Base-by-base conservation (phyloP, 2,797 vertebrate genomes). In the Smutsia gigantea region DNA sequence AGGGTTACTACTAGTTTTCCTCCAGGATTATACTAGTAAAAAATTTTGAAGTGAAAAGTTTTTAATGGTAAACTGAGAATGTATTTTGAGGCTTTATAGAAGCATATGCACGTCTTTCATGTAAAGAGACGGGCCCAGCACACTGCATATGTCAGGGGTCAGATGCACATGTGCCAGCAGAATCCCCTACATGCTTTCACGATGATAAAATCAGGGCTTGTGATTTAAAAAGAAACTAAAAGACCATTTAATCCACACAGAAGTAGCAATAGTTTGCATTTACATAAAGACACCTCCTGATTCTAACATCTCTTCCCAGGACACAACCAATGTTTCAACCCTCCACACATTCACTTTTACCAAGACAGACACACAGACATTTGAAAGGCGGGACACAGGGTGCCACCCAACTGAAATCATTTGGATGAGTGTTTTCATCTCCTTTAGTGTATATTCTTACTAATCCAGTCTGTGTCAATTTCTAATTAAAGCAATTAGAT, bases 141-240 rank as follows among this genome's bases (percentile, higher is more conserved):
- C 2, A 12, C 23, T 21, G 19, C 29, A n/a, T 31, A 13, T 11
- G 13, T 15, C 0, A 1, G 6, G n/a, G 0, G 5, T 4, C 25
- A 10, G 3, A 14, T 0, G 2, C 2, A 59, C 3, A 9, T 7
- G 0, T 11, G 18, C 31, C 42, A 1, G 3, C 2, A 46, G 23
- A 71, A 11, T 18, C 4, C 42, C 1, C 7, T 27, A 19, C 13
- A 7, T 87, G 17, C 21, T 61, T 42, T 27, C 13, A 7, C 14
- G 5, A 2, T 7, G 21, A 3, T 46, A 39, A 31, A 7, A 46
- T 42, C 8, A 23, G 9, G 4, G 25, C 53, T n/a, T n/a, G n/a
- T n/a, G n/a, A n/a, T n/a, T n/a, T n/a, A n/a, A n/a, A n/a, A n/a
- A n/a, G n/a, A n/a, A n/a, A n/a, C n/a, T n/a, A n/a, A n/a, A n/a